A percentile compares a stretch with the other conserved stretches of the same genome.
Conservation (phyloP, 1,140 invertebrate species). For the Saccostrea glomerata region DNA sequence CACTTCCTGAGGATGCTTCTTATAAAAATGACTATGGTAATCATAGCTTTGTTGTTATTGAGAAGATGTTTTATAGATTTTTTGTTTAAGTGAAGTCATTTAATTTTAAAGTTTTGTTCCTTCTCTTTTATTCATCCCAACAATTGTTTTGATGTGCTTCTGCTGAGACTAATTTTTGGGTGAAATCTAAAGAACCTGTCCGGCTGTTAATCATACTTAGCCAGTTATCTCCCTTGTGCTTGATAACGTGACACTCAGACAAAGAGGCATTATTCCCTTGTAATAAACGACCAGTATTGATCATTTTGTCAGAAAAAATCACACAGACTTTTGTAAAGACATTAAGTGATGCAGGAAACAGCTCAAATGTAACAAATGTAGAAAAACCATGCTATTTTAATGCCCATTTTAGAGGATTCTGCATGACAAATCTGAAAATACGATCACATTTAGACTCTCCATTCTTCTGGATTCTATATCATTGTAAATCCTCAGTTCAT, state of each 20-base stretch:
- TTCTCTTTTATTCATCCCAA: too few species aligned
- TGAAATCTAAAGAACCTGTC: background rate
- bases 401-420: background rate
- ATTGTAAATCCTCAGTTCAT: too few species aligned
- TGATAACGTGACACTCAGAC: background rate
- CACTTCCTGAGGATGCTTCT: too few species aligned
- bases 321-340: background rate
- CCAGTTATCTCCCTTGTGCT: background rate
- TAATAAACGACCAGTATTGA: background rate
- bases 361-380: background rate
- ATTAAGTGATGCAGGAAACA: background rate
- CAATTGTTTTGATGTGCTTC: too few species aligned
- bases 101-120: too few species aligned
- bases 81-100: too few species aligned
- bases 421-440: too few species aligned
- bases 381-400: background rate
- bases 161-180: background rate
- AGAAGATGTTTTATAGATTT: too few species aligned
- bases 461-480: too few species aligned
- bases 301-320: background rate
- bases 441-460: too few species aligned
- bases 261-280: background rate
- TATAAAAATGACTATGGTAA: too few species aligned
- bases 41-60: too few species aligned
- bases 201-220: background rate